Evolutionary conservation across 2,797 vertebrate species (phyloP), one percentile per base, ranked within the genome.

Genomic region (Chloroceryle inda): DNA sequence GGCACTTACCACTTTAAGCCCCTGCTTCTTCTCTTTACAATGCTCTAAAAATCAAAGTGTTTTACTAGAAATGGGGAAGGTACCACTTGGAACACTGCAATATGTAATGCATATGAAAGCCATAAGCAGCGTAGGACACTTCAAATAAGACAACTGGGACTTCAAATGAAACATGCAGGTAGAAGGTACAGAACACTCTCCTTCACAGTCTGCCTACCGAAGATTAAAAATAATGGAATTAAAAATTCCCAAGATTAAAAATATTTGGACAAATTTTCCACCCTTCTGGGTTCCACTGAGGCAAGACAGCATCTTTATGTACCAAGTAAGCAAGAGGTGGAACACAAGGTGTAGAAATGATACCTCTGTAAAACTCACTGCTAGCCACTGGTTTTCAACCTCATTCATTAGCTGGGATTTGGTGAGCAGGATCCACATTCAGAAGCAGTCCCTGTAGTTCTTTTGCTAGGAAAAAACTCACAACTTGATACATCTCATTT

Each of bases 301-400:
- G 38, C 77, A 72, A 61, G 18, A 71, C 31, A 81, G 35, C 6
- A 56, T 47, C 35, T 78, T 74, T 50, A 20, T 2, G 0, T 50
- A 66, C 50, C 9, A 71, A 37, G 35, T 59, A 58, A 56, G 68
- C 64, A 33, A 82, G 59, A 76, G 26, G 19, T 27, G 38, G 62
- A 82, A 42, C 27, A 40, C 10, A 50, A 91, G 29, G 23, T 59
- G 68, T 91, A 59, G 67, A 92, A 88, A 69, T 19, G 2, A 29
- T 33, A 64, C 13, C 22, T 67, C 31, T 59, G 69, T 45, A 89
- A 86, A 89, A 95, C 98, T 97, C 97, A 98, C 98, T 73, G 97
- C 98, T 97, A 99, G 97, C 98, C 98, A 98, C 35, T 98, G 97
- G 91, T 97, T 98, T 95, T 98, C 98, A 52, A 98, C 96, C 96